These are phyloP conservation scores for Myopa tessellatipennis DNA, from an alignment of 2,888 invertebrate species.

Conservation along the genomic window DNA sequence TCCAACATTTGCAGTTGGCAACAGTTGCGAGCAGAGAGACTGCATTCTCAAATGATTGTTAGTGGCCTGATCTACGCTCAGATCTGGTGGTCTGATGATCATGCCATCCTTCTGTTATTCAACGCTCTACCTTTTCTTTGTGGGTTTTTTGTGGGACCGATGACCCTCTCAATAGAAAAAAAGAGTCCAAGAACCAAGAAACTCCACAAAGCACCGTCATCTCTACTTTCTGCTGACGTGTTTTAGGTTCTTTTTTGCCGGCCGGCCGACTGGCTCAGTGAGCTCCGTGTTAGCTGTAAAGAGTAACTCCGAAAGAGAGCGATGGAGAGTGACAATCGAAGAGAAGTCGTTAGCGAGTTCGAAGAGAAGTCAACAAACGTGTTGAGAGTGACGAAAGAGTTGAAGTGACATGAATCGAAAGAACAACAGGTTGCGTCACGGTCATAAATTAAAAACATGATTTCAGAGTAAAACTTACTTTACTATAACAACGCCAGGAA, in stretches of 20 bases:
- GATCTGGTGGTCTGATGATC: not conserved
- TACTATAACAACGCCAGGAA: too few species aligned
- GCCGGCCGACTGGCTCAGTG: not conserved
- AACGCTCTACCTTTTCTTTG: not conserved
- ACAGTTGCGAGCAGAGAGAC: not conserved
- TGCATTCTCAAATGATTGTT: not conserved
- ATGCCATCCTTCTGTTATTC: not conserved
- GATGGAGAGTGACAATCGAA: too few species aligned
- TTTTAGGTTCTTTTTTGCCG: slow-evolving; percentile 31
- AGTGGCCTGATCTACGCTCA: too few species aligned
- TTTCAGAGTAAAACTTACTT: too few species aligned
- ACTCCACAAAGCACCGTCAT: not conserved
- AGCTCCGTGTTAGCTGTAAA: not conserved
- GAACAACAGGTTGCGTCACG: slow-evolving; percentile 20
- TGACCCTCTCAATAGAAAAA: not conserved
- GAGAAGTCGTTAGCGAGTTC: too few species aligned
- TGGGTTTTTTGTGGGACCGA: not conserved
- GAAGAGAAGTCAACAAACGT: too few species aligned
- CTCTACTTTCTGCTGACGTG: slow-evolving; percentile 28
- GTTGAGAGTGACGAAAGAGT: too few species aligned
- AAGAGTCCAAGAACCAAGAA: not conserved
- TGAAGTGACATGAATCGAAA: slow-evolving; percentile 3
- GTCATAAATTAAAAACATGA: too few species aligned
- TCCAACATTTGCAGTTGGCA: not conserved
- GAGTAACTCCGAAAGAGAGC: not conserved